Evolutionary conservation across 2,888 invertebrate genomes (phyloP).

Genomic region (Lepidochitona cinerea): DNA sequence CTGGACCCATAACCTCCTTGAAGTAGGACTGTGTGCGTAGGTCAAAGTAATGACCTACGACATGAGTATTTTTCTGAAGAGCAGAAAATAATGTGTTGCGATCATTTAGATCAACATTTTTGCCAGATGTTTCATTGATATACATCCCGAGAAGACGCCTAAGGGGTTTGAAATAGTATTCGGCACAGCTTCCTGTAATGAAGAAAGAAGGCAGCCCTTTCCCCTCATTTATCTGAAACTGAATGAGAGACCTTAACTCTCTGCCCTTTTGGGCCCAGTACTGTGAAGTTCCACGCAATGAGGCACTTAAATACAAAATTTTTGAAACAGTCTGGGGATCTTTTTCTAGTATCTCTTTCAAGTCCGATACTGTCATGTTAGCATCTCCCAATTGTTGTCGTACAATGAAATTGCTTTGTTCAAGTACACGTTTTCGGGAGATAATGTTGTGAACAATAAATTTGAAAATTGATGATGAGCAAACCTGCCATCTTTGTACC

Average conservation of each 20-base stretch:
- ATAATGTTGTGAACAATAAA: conserved; percentile 14
- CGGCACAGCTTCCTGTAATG: conserved; percentile 42
- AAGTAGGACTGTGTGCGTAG: too few species aligned
- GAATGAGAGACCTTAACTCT: conserved; percentile 16
- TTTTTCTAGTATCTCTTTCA: too few species aligned
- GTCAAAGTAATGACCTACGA: too few species aligned
- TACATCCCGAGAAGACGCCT: conserved; percentile 28
- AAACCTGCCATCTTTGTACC: conserved; percentile 17
- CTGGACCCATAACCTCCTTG: conserved; percentile 35
- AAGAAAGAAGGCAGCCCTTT: conserved; percentile 34
- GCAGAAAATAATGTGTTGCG: conserved; percentile 23
- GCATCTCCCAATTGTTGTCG: conserved; percentile 3
- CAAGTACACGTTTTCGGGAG: background rate
- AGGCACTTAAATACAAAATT: conserved; percentile 23
- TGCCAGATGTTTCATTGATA: conserved; percentile 21
- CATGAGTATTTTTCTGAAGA: conserved; percentile 34
- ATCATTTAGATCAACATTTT: conserved; percentile 23
- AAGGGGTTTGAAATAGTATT: conserved; percentile 40
- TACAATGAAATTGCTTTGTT: background rate
- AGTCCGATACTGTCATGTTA: background rate
- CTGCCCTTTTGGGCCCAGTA: conserved; percentile 18
- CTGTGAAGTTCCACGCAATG: conserved; percentile 17
- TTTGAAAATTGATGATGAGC: conserved; percentile 15
- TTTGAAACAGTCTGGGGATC: background rate
- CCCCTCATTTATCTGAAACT: conserved; percentile 19